These are phyloP conservation scores for Rana temporaria DNA, from an alignment of 2,113 vertebrate species.

Conservation along the genomic window DNA sequence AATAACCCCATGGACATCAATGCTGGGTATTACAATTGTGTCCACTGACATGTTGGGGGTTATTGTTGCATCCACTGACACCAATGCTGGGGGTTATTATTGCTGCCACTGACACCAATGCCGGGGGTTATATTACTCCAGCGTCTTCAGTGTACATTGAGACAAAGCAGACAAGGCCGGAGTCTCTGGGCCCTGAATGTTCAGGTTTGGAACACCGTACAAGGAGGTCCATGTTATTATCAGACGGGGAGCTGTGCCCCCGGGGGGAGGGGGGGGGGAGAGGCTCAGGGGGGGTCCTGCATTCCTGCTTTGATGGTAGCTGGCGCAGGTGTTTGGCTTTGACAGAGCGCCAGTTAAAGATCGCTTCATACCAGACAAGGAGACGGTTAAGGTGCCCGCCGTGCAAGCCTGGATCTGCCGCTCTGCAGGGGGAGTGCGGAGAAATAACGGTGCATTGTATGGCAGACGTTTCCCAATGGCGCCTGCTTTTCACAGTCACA, in stretches of 20 bases:
- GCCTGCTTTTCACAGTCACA: too few species aligned
- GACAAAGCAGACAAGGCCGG: too few species aligned
- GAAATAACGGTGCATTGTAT: slow-evolving; percentile 27
- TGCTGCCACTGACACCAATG: too few species aligned
- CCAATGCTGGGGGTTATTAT: too few species aligned
- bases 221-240: slow-evolving; percentile 4
- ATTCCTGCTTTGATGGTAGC: slow-evolving; percentile 42
- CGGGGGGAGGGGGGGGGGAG: slow-evolving; percentile 19
- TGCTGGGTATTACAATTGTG: too few species aligned
- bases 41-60: too few species aligned
- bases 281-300: not conserved
- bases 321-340: slow-evolving; percentile 41
- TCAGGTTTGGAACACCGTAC: not conserved
- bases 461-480: not conserved
- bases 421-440: slow-evolving; percentile 1
- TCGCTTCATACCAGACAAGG: slow-evolving; percentile 2
- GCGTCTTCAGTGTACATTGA: too few species aligned
- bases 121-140: too few species aligned
- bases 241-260: slow-evolving; percentile 6
- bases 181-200: too few species aligned
- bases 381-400: not conserved
- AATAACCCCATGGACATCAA: too few species aligned
- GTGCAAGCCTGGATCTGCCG: slow-evolving; percentile 26
- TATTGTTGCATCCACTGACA: too few species aligned
- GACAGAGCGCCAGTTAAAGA: slow-evolving; percentile 19